Base-by-base conservation (phyloP, 2,797 vertebrate genomes). In the Emydoidea blandingii region DNA sequence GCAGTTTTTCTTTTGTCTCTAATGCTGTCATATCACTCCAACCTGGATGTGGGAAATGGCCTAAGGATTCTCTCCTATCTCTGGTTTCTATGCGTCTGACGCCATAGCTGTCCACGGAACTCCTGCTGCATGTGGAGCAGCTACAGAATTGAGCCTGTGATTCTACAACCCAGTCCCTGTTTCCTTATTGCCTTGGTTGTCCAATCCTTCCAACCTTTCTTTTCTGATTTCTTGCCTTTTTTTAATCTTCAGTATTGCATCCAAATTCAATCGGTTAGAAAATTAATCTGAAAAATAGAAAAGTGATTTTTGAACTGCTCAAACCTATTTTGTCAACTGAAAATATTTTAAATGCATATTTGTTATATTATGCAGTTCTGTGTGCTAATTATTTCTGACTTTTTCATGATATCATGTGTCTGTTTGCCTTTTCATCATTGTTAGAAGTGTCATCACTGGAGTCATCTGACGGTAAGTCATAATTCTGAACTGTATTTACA, bases 331-430 rank as follows among this genome's bases (percentile, higher is more conserved):
- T 92, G 54, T 87, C 72, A 83, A 52, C 37, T 56, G 83, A 44
- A 87, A 86, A 80, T 83, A 41, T 85, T 85, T 94, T 59, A 74
- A 41, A 57, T 78, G 41, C 34, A n/a, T 87, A 83, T 83, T 89
- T 83, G 21, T 19, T 85, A 49, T 5, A 80, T 81, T 62, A 50
- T 6, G 52, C 31, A n/a, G 78, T 89, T 86, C 72, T 89, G 54
- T 79, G 85, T 80, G 76, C 72, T 95, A 91, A 94, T 92, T 83
- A 83, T 56, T 91, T 81, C 72, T 83, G 56, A n/a, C 47, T 57
- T 79, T 83, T 85, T 68, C 79, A 31, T 44, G 79, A 87, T 91
- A 72, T 9, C 57, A 34, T 49, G 56, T 0, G 1, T 81, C 88
- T 86, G 84, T 85, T 85, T 83, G 81, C 72, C 91, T 96, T 89